Conservation (phyloP, 64 coral and sea anemone genomes). For the Dendrophyllia cribrosa region DNA sequence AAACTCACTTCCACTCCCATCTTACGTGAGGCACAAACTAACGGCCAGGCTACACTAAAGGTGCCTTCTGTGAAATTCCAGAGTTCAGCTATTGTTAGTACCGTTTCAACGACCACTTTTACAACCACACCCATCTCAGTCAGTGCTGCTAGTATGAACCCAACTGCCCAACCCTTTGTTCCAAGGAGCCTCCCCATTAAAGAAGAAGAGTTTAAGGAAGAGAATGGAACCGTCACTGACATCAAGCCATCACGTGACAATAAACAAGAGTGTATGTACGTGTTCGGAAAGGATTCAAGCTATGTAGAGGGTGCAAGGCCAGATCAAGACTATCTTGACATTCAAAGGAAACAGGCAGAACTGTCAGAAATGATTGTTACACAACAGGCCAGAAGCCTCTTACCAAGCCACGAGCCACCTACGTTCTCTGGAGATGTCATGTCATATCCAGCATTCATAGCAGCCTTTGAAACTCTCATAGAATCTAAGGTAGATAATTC, state of each 20-base stretch:
- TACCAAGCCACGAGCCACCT: slow-evolving; percentile 48
- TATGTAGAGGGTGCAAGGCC: neutral
- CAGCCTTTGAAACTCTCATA: slow-evolving; percentile 62
- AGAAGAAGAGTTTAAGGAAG: neutral
- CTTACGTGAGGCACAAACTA: neutral
- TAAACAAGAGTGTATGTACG: neutral
- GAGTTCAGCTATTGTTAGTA: neutral
- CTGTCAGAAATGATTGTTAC: slow-evolving; percentile 62
- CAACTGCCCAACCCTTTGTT: slow-evolving; percentile 1
- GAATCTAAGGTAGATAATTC: slow-evolving; percentile 62
- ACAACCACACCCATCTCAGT: neutral
- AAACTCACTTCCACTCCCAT: slow-evolving; percentile 5
- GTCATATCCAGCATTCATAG: slow-evolving; percentile 70
- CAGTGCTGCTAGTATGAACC: slow-evolving; percentile 15
- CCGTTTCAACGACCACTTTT: neutral
- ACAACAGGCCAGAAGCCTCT: slow-evolving; percentile 65
- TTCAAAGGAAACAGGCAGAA: slow-evolving; percentile 65
- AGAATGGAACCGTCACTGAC: neutral
- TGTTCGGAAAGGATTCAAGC: neutral
- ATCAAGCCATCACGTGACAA: neutral
- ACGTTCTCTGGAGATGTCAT: slow-evolving; percentile 54
- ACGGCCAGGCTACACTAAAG: neutral
- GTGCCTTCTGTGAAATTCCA: neutral
- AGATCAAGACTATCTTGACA: slow-evolving; percentile 42
- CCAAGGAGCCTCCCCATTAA: neutral